Evolutionary conservation across 2,113 vertebrate genomes (phyloP).

Genomic region (Holacanthus passer): DNA sequence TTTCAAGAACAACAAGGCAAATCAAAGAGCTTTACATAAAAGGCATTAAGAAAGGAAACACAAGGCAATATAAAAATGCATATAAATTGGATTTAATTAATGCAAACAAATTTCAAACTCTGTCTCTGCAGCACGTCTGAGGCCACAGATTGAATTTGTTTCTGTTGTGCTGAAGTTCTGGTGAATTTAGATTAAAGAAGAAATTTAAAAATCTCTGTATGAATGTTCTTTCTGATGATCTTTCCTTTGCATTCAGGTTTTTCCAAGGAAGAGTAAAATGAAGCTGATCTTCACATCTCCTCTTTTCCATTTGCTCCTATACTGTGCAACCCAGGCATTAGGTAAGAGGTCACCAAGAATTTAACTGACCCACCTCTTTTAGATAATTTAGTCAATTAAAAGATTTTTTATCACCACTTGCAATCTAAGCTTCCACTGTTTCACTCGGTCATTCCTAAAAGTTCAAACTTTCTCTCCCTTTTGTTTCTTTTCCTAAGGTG

Average conservation of each 20-base stretch:
- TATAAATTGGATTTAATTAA: neutral
- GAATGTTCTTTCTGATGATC: neutral
- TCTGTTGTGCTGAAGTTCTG: neutral
- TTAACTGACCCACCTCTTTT: neutral
- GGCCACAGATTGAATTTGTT: neutral
- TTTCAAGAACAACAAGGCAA: neutral
- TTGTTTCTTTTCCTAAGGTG: constrained; percentile 45
- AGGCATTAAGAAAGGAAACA: neutral
- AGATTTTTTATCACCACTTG: neutral
- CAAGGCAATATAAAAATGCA: neutral
- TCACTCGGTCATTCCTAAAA: neutral
- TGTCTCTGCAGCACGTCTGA: neutral
- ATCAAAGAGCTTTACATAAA: neutral
- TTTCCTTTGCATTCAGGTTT: constrained; percentile 29
- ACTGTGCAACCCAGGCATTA: constrained; percentile 38
- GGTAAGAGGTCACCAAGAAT: constrained; percentile 48
- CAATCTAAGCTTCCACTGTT: neutral
- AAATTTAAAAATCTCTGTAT: neutral
- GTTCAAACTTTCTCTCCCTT: neutral
- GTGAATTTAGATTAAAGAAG: neutral
- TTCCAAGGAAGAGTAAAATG: constrained; percentile 50
- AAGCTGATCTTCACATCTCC: constrained; percentile 8
- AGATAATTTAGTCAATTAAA: neutral
- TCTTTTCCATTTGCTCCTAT: constrained; percentile 55
- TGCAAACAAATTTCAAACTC: neutral